Evolutionary conservation across 2,113 vertebrate species (phyloP), one percentile per base, ranked within the genome.

Genomic region (Dascyllus trimaculatus): DNA sequence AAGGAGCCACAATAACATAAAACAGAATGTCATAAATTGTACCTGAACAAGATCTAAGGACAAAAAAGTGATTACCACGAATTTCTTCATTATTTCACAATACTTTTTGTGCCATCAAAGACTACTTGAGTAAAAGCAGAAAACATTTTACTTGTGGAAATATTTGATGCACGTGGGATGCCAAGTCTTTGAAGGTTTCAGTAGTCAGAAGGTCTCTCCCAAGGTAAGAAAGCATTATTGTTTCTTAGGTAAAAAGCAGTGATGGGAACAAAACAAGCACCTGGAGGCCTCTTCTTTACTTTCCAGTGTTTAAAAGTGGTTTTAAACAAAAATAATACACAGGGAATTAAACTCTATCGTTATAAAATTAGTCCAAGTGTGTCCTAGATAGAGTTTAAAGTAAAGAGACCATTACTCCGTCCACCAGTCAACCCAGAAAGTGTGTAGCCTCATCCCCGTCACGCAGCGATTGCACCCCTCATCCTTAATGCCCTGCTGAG

Each of bases 401-500:
- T 15, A 38, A 58, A 74, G 21, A 72, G 25, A 46, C 4, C 19
- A 15, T 62, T 71, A 38, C 17, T 61, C 49, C 24, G 70, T 61
- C 19, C 2, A 17, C 25, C 11, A 9, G 59, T 54, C 29, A 64
- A 45, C n/a, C 29, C 51, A 1, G 43, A 25, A 22, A 53, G 78
- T 9, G 22, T 35, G 14, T 22, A 19, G 48, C 60, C 56, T 29
- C 4, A 5, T 24, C 11, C 4, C 26, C 0, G 0, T 45, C 73
- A 18, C 3, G 4, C 46, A 21, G 66, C 38, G 11, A 67, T 17
- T 15, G 8, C 5, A 11, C 48, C 51, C 35, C 43, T 79, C 76
- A 26, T 78, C 60, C 58, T 35, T 29, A 58, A 43, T 51, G 49
- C 73, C 48, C 35, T 4, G 46, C 63, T 51, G 62, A 18, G 70